phyloP scores from a whole-genome alignment of 2,797 vertebrate species.

The Leptodactylus fallax region DNA sequence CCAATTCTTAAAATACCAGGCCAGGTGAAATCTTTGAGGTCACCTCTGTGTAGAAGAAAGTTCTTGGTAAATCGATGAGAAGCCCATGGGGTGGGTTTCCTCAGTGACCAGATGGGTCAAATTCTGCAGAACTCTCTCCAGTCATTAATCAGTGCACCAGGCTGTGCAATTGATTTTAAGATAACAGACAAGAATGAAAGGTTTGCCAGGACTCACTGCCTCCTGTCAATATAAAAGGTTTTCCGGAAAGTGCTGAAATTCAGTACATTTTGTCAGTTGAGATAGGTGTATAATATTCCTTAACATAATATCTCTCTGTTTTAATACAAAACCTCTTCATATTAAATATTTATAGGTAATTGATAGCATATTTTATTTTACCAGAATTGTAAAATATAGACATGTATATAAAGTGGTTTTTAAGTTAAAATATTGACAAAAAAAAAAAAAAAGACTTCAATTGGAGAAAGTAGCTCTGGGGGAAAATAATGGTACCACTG shows the following conservation, averaged over 20 bases:
- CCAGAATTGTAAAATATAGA: not conserved
- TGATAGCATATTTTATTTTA: not conserved
- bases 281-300: slow-evolving; percentile 27
- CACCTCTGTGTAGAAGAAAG: slow-evolving; percentile 64
- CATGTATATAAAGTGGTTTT: not conserved
- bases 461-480: not conserved
- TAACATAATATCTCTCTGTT: slow-evolving; percentile 12
- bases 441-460: no score
- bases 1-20: slow-evolving; percentile 63
- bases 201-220: slow-evolving; percentile 69
- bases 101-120: slow-evolving; percentile 68
- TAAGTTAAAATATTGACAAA: not conserved
- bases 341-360: not conserved
- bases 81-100: slow-evolving; percentile 67
- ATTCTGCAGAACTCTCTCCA: slow-evolving; percentile 66
- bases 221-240: slow-evolving; percentile 66
- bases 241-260: slow-evolving; percentile 66
- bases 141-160: slow-evolving; percentile 67
- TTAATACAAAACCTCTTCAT: not conserved
- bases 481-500: not conserved
- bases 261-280: slow-evolving; percentile 65
- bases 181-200: slow-evolving; percentile 69
- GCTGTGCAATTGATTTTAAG: slow-evolving; percentile 69
- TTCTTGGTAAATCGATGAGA: slow-evolving; percentile 66
- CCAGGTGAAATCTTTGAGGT: slow-evolving; percentile 64